Percentiles rank a stretch among this genome's conserved stretches.
phyloP scores from a whole-genome alignment of 2,888 invertebrate genomes.

The Conistra vaccinii region DNA sequence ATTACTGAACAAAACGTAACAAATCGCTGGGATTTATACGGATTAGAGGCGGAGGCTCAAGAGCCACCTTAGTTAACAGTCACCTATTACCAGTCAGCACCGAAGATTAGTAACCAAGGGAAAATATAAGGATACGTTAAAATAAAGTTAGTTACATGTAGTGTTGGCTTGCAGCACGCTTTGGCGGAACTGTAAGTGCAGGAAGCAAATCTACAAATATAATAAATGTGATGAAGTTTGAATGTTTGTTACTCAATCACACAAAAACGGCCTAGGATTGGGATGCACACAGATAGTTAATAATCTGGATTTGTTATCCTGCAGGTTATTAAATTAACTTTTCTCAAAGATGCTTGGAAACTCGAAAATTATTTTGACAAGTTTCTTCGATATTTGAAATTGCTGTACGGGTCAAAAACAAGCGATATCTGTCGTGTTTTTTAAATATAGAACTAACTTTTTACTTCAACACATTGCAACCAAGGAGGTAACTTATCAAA shows the following conservation, averaged over 20 bases:
- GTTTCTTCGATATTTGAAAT: too few relatives aligned
- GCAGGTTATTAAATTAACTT: too few relatives aligned
- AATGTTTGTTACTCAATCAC: neutral
- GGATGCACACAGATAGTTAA: neutral
- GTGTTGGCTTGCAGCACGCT: neutral
- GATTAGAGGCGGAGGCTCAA: slow-evolving; percentile 47
- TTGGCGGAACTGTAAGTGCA: neutral
- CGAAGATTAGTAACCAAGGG: slow-evolving; percentile 41
- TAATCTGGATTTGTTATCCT: too few relatives aligned
- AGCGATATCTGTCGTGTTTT: too few relatives aligned
- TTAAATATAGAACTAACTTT: too few relatives aligned
- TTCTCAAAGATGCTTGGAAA: too few relatives aligned
- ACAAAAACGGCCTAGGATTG: neutral
- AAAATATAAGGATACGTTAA: neutral
- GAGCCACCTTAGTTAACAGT: slow-evolving; percentile 31
- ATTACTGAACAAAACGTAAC: slow-evolving; percentile 63
- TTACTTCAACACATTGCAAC: too few relatives aligned
- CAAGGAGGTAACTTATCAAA: too few relatives aligned
- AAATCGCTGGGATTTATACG: slow-evolving; percentile 60
- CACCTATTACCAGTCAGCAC: slow-evolving; percentile 21
- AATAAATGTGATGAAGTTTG: neutral
- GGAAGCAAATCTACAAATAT: neutral
- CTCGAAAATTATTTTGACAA: too few relatives aligned
- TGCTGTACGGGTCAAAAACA: too few relatives aligned
- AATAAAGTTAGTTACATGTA: neutral